Evolutionary conservation across 64 coral and sea anemone species (phyloP), one percentile per base, ranked within the genome.

Genomic region (Hydrozoanthus tunicans): DNA sequence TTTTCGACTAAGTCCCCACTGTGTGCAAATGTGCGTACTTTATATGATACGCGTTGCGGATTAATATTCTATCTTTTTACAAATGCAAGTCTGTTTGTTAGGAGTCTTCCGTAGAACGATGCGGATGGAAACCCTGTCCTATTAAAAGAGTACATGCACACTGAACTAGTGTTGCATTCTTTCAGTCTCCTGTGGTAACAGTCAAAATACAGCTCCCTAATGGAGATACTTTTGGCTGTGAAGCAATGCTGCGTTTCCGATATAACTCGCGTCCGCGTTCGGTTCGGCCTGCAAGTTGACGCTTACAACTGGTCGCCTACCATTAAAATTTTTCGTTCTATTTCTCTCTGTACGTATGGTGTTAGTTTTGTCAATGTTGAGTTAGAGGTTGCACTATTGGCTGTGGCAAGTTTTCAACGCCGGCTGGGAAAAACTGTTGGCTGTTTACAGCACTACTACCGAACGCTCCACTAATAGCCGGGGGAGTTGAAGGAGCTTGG

Each of bases 341-440:
- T 51, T 75, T 73, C 6, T 43, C 9, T 88, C 73, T 12, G 32
- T 43, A 43, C 32, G 32, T 43, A 32, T 59, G 67, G 53, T 14
- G 54, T 86, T 73, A 32, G 7, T 3, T 58, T 20, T 9, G 56
- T 88, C 66, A 88, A 25, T 88, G 84, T 15, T 88, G 84, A 4
- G 84, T 70, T 25, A 88, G 69, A 32, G 84, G 84, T 74, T 88
- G 84, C 8, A 88, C 20, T 7, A 88, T 51, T 0, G 84, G 84
- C 25, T 88, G 84, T 51, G 84, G 11, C 5, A 88, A 6, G 11
- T 55, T 32, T 60, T 88, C 84, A 73, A 88, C 57, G 7, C 69
- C 84, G 56, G 84, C 84, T 11, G 68, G 84, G 68, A 88, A 74
- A 70, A 88, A 88, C 56, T 88, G 84, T 3, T 88, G 84, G 20